These are phyloP conservation scores for Nemotelus nigrinus DNA, from an alignment of 2,888 invertebrate species.

Conservation along the genomic window DNA sequence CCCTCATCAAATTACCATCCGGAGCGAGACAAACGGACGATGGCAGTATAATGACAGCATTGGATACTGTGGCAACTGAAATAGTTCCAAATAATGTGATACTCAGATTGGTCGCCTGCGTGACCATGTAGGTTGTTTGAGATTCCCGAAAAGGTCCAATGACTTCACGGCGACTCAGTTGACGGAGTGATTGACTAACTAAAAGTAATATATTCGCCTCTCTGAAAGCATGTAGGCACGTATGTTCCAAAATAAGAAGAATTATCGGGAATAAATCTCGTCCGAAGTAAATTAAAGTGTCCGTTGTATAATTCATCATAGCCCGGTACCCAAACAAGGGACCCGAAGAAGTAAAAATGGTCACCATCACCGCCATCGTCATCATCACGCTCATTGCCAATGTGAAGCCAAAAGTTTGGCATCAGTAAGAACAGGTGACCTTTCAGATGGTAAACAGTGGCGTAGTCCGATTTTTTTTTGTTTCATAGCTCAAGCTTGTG, in stretches of 20 bases:
- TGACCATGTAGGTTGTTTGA: no score
- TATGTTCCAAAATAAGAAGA: conserved; percentile 31
- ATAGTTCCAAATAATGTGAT: conserved; percentile 19
- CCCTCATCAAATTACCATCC: conserved; percentile 44
- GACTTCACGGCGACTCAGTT: background rate
- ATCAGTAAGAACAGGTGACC: conserved; percentile 26
- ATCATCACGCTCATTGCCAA: conserved; percentile 13
- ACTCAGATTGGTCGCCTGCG: conserved; percentile 1
- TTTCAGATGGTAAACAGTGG: conserved; percentile 13
- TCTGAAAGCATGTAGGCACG: background rate
- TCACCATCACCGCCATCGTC: conserved; percentile 37
- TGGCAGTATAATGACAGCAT: background rate
- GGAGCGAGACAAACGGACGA: conserved; percentile 40
- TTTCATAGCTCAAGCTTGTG: no score
- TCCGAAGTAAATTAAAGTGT: conserved; percentile 42
- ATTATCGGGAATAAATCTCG: conserved; percentile 45
- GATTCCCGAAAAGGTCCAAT: conserved; percentile 10
- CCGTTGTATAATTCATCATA: conserved; percentile 43
- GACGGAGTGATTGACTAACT: conserved; percentile 9
- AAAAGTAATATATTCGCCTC: background rate
- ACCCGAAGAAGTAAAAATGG: conserved; percentile 36
- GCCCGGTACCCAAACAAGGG: conserved; percentile 35
- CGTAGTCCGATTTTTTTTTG: background rate
- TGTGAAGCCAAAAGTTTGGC: conserved; percentile 29
- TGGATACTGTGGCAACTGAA: conserved; percentile 12